These are phyloP conservation scores for Urosaurus nigricauda DNA, from an alignment of 2,797 vertebrate genomes.

Conservation along the genomic window DNA sequence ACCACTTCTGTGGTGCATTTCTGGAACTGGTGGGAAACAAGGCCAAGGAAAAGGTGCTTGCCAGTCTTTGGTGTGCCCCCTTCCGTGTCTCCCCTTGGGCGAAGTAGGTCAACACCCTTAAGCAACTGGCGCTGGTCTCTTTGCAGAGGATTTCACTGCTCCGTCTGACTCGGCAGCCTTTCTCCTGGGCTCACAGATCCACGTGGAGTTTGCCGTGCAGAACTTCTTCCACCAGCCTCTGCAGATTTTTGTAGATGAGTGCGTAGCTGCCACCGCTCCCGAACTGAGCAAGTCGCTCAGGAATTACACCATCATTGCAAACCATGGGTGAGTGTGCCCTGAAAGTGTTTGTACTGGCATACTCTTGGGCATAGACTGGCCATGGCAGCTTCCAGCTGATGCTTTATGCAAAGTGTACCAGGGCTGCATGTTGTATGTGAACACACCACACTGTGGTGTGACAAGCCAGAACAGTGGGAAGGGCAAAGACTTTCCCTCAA, in stretches of 20 bases:
- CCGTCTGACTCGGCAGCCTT: conserved; percentile 72
- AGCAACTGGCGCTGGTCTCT: background rate
- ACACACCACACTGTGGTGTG: no score
- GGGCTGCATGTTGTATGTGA: no score
- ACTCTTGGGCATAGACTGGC: no score
- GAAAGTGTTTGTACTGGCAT: no score
- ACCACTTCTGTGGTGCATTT: no score
- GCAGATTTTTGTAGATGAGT: conserved; percentile 81
- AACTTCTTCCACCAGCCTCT: conserved; percentile 81
- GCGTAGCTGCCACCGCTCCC: conserved; percentile 74
- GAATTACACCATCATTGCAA: conserved; percentile 78
- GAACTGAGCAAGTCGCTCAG: conserved; percentile 56
- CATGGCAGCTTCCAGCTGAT: no score
- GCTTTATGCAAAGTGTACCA: no score
- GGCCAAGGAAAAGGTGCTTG: background rate
- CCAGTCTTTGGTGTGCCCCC: background rate
- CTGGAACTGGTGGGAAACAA: background rate
- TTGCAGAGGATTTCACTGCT: conserved; percentile 76
- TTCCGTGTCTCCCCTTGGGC: background rate
- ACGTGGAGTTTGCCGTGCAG: conserved; percentile 80
- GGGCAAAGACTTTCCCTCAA: no score
- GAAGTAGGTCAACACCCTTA: no score
- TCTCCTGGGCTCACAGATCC: conserved; percentile 80
- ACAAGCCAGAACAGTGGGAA: no score
- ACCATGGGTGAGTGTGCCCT: conserved; percentile 77